phyloP scores from a whole-genome alignment of 2,888 invertebrate species.

The Catonia carolina region DNA sequence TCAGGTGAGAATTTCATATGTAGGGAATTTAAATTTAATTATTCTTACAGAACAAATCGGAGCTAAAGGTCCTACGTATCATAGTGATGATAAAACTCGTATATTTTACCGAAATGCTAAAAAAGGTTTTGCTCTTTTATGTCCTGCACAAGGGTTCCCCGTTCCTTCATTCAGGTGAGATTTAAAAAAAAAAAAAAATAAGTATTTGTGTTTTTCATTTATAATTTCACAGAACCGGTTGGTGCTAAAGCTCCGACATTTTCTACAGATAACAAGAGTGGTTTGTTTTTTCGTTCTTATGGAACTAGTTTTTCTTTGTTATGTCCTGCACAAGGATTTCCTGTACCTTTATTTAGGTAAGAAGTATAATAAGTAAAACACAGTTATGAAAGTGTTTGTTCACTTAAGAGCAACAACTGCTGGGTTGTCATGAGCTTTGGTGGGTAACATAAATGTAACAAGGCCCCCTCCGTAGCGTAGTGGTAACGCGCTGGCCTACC shows the following conservation, averaged over 20 bases:
- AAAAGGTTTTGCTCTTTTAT: constrained; percentile 42
- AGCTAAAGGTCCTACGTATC: too few species aligned
- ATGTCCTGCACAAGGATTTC: constrained; percentile 41
- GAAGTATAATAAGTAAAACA: neutral
- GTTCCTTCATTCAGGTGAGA: constrained; percentile 64
- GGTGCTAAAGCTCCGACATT: constrained; percentile 59
- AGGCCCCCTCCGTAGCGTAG: too few species aligned
- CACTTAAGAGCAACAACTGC: too few species aligned
- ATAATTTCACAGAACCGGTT: constrained; percentile 50
- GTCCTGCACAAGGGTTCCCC: constrained; percentile 58
- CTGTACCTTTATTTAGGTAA: constrained; percentile 28
- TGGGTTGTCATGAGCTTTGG: too few species aligned
- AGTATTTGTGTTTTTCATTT: too few species aligned
- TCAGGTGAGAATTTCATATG: constrained; percentile 41
- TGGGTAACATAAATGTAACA: too few species aligned
- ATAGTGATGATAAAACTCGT: constrained; percentile 37
- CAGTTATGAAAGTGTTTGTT: too few species aligned
- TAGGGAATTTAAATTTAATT: constrained; percentile 8
- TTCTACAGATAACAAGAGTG: constrained; percentile 55
- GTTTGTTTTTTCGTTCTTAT: constrained; percentile 50
- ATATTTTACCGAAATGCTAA: constrained; percentile 48
- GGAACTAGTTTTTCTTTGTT: constrained; percentile 49
- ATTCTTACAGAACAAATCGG: too few species aligned
- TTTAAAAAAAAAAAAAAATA: constrained; percentile 31
- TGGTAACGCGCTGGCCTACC: too few species aligned